phyloP scores from a whole-genome alignment of 2,888 invertebrate species.

The Chironomus tentans region DNA sequence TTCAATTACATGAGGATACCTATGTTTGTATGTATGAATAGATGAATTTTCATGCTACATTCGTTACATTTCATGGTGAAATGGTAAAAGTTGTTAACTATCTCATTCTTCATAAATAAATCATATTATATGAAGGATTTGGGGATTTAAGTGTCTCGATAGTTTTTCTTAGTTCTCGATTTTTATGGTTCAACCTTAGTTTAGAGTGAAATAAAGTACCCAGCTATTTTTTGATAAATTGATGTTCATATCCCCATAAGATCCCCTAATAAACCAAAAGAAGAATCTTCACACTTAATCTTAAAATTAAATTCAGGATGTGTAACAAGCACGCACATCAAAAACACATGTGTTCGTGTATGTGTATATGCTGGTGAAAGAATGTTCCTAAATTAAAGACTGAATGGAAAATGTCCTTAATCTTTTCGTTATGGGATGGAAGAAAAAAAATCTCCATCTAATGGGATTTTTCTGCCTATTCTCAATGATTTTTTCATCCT shows the following conservation, averaged over 20 bases:
- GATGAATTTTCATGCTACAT: not conserved
- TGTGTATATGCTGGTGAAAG: not conserved
- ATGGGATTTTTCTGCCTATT: slow-evolving; percentile 9
- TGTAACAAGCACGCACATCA: not conserved
- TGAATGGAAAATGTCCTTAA: slow-evolving; percentile 9
- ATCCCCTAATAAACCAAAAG: not conserved
- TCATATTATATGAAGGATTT: too few relatives aligned
- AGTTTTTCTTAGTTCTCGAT: too few relatives aligned
- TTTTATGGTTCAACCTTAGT: too few relatives aligned
- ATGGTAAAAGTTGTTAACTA: too few relatives aligned
- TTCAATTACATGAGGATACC: slow-evolving; percentile 20
- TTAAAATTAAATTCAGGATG: slow-evolving; percentile 24
- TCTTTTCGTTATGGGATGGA: not conserved
- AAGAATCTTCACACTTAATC: slow-evolving; percentile 8
- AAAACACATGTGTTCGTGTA: not conserved
- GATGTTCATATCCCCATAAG: not conserved
- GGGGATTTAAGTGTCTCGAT: too few relatives aligned
- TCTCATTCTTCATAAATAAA: too few relatives aligned
- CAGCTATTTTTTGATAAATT: too few relatives aligned
- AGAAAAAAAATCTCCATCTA: not conserved
- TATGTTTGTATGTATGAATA: not conserved
- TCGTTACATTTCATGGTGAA: not conserved
- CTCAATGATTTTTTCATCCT: not conserved
- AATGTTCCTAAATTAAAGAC: slow-evolving; percentile 8
- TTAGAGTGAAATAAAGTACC: too few relatives aligned